A percentile compares a stretch with the other conserved stretches of the same genome.
Conservation (phyloP, 2,888 invertebrate species). For the Cosmorhoe ocellata region DNA sequence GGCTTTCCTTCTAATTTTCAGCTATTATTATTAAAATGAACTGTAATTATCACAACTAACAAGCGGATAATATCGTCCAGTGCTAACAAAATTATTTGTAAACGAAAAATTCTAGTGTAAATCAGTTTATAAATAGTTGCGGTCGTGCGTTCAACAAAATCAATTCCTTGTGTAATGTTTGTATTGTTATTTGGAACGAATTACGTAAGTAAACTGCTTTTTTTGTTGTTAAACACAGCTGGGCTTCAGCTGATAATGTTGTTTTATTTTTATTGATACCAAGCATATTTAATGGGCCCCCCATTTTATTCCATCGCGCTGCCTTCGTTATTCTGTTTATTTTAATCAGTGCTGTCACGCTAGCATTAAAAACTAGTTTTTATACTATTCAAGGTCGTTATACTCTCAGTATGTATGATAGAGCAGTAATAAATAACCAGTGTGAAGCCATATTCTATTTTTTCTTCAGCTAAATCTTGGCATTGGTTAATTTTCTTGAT, state of each 20-base stretch:
- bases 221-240: slow-evolving; percentile 59
- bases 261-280: not conserved
- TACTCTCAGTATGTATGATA: slow-evolving; percentile 16
- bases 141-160: slow-evolving; percentile 47
- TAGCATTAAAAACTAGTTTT: slow-evolving; percentile 32
- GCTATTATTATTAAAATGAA: slow-evolving; percentile 63
- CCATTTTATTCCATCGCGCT: slow-evolving; percentile 3
- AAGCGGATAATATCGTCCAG: slow-evolving; percentile 38
- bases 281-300: slow-evolving; percentile 11
- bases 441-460: slow-evolving; percentile 56
- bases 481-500: slow-evolving; percentile 51
- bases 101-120: slow-evolving; percentile 35
- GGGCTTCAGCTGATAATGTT: slow-evolving; percentile 23
- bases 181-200: slow-evolving; percentile 68
- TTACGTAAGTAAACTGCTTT: slow-evolving; percentile 74
- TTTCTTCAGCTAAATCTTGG: slow-evolving; percentile 42
- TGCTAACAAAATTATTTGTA: slow-evolving; percentile 48
- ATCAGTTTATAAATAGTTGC: slow-evolving; percentile 29
- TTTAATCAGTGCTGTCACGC: slow-evolving; percentile 32
- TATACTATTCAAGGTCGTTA: slow-evolving; percentile 30
- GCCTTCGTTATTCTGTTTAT: slow-evolving; percentile 27
- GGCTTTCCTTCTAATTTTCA: slow-evolving; percentile 69
- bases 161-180: slow-evolving; percentile 70
- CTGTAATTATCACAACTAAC: slow-evolving; percentile 47
- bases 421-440: slow-evolving; percentile 33